Base-by-base conservation (phyloP, 1,140 invertebrate genomes). In the Dryas iulia region DNA sequence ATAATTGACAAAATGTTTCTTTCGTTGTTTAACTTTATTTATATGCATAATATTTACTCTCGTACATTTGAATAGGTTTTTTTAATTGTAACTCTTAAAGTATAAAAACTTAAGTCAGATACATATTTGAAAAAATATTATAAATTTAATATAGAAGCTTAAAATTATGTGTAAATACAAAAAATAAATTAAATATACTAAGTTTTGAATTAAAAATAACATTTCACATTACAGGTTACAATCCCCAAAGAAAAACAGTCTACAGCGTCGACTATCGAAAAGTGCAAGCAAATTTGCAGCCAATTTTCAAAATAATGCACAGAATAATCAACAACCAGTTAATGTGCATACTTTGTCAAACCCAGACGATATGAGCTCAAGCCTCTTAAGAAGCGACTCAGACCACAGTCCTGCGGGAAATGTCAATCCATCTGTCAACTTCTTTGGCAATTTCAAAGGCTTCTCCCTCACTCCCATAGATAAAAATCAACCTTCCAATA, bases 391-490 rank as follows among this genome's bases (percentile, higher is more conserved):
- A 24, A 84, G 86, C 57, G 92, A 92, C 76, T 93, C 92, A 0
- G 87, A 93, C 8, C 86, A 93, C 59, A 92, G 91, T 33, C 87
- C 90, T 6, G 83, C 93, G 14, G 93, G 92, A 56, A 92, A 93
- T 64, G 64, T 90, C 2, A 93, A 93, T 61, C 91, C 93, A 26
- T 90, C 92, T 0, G 84, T 93, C 2, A 92, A 94, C 74, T 94
- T 97, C 76, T 96, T 97, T 78, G 96, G 96, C 0, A 95, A 97
- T 69, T 97, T 97, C 87, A 97, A 97, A 90, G 96, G 96, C 0
- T 97, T 97, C 83, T 95, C 95, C 1, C 93, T 97, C 25, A 94
- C 94, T 0, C 96, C 96, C 0, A 90, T 96, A 0, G 91, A 93
- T 62, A 94, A 94, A 77, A 78, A 79, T 21, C 75, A 85, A 25